A percentile compares a stretch with the other conserved stretches of the same genome.
These are phyloP conservation scores for Scleropages formosus DNA, from an alignment of 2,797 vertebrate species.

Conservation along the genomic window DNA sequence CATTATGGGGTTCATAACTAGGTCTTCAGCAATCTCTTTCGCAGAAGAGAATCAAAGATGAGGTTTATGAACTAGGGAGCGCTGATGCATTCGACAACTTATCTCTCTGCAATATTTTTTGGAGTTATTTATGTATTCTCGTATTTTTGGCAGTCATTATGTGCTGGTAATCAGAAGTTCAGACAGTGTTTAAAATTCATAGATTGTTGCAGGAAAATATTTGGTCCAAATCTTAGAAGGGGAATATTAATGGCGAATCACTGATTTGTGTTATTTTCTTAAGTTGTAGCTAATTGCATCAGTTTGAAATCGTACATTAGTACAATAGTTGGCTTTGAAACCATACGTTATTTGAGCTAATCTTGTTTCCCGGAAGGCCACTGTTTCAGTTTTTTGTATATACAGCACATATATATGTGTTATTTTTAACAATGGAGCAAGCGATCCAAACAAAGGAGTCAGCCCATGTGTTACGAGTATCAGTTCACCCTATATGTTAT, in stretches of 20 bases:
- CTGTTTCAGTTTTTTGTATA: no score
- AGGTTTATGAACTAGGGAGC: slow-evolving; percentile 2
- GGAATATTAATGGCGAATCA: background rate
- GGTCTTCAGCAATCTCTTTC: slow-evolving; percentile 11
- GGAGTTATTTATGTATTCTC: background rate
- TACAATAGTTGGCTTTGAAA: no score
- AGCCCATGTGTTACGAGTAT: background rate
- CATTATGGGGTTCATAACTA: slow-evolving; percentile 3
- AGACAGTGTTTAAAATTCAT: background rate
- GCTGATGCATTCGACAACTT: slow-evolving; percentile 3
- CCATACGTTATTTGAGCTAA: background rate
- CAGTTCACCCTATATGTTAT: no score
- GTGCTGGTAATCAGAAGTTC: background rate
- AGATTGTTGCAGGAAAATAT: background rate
- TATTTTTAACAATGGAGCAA: no score
- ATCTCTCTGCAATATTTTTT: background rate
- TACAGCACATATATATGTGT: no score
- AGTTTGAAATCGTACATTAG: no score
- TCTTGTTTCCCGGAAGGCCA: no score
- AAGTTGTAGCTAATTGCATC: background rate
- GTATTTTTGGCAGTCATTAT: slow-evolving; percentile 12
- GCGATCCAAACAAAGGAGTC: background rate
- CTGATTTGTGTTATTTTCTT: background rate
- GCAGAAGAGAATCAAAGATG: background rate
- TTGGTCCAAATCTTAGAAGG: background rate